Evolutionary conservation across 1,140 invertebrate species (phyloP).

Genomic region (Cyrtorhinus lividipennis): DNA sequence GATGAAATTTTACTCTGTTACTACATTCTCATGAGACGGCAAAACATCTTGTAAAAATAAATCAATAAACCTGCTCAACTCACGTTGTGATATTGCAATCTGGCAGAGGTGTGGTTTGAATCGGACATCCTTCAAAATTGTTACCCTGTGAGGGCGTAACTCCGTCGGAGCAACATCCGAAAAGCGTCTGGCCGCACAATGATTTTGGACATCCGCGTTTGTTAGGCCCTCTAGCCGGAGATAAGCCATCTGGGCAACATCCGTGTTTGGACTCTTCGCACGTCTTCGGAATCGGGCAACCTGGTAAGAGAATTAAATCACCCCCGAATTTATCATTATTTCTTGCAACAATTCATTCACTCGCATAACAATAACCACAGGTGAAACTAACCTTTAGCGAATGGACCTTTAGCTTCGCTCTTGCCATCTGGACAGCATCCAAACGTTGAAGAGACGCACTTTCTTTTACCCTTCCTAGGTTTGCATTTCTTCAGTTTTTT

Average conservation of each 20-base stretch:
- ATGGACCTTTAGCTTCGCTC: slow-evolving; percentile 68
- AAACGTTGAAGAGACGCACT: slow-evolving; percentile 54
- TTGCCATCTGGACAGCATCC: slow-evolving; percentile 82
- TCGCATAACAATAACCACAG: neutral
- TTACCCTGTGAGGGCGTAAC: slow-evolving; percentile 63
- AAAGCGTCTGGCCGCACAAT: slow-evolving; percentile 59
- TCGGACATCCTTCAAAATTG: slow-evolving; percentile 64
- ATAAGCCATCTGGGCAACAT: slow-evolving; percentile 80
- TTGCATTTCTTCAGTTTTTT: slow-evolving; percentile 44
- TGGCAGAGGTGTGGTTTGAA: slow-evolving; percentile 36
- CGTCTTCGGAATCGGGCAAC: slow-evolving; percentile 54
- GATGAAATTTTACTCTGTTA: neutral
- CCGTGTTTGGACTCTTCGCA: slow-evolving; percentile 69
- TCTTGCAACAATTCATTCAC: neutral
- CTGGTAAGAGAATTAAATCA: slow-evolving; percentile 27
- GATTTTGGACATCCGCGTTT: slow-evolving; percentile 59
- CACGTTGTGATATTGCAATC: slow-evolving; percentile 47
- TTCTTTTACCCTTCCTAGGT: slow-evolving; percentile 33
- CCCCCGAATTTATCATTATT: neutral
- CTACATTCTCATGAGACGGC: too few relatives aligned
- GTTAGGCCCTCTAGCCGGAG: slow-evolving; percentile 56
- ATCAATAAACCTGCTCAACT: too few relatives aligned
- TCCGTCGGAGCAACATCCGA: slow-evolving; percentile 74
- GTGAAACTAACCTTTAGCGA: slow-evolving; percentile 48
- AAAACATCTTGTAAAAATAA: too few relatives aligned